A percentile compares a stretch with the other conserved stretches of the same genome.
Evolutionary conservation across 2,797 vertebrate species (phyloP).

Genomic region (Passerculus sandwichensis): DNA sequence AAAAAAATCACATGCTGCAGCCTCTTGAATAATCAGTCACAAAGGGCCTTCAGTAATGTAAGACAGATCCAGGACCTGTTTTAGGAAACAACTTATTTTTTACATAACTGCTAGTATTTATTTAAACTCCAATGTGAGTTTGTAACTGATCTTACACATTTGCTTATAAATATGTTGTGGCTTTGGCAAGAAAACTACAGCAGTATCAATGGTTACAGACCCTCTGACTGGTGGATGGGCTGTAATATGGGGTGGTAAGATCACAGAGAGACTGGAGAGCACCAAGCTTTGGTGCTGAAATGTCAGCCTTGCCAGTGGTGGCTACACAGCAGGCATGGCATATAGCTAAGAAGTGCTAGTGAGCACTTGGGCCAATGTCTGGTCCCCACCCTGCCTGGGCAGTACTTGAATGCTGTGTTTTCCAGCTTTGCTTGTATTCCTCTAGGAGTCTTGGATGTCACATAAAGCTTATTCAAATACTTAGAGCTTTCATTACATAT

Average conservation of each 20-base stretch:
- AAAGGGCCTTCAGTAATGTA: neutral
- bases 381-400: neutral
- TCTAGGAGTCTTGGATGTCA: neutral
- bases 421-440: neutral
- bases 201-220: neutral
- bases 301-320: neutral
- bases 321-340: neutral
- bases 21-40: neutral
- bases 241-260: neutral
- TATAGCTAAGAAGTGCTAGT: neutral
- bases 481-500: neutral
- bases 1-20: neutral
- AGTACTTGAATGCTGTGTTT: neutral
- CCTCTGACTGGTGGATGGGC: neutral
- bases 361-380: neutral
- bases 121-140: neutral
- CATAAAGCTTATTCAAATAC: neutral
- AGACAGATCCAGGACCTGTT: neutral
- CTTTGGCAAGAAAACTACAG: neutral
- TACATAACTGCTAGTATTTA: neutral
- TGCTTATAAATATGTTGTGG: neutral
- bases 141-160: neutral
- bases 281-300: neutral
- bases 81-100: neutral
- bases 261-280: neutral